Conservation (phyloP, 2,888 invertebrate species). For the Iselma pallidipennis region DNA sequence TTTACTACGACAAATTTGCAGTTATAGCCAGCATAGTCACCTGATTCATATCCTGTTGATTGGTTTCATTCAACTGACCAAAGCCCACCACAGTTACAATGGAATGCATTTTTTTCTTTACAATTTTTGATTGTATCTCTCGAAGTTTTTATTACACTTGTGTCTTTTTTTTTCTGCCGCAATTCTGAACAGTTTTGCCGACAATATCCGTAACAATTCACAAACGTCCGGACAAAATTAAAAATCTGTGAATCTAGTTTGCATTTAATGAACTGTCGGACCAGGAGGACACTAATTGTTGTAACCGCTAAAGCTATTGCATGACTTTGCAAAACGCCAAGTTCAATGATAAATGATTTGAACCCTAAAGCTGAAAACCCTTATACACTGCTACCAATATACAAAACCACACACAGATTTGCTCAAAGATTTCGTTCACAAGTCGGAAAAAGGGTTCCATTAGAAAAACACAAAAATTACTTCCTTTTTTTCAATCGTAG, state of each 20-base stretch:
- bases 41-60: neutral
- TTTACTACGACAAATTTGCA: neutral
- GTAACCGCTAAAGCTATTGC: slow-evolving; percentile 39
- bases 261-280: slow-evolving; percentile 33
- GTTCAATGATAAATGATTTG: slow-evolving; percentile 48
- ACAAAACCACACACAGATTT: neutral
- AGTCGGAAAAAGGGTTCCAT: neutral
- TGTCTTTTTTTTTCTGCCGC: neutral
- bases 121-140: too few relatives aligned
- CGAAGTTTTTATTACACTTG: too few relatives aligned
- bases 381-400: neutral
- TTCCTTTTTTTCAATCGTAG: too few relatives aligned
- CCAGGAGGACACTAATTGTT: slow-evolving; percentile 32
- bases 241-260: slow-evolving; percentile 31
- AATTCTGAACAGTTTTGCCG: slow-evolving; percentile 16
- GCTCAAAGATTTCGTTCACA: neutral
- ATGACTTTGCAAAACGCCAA: slow-evolving; percentile 46
- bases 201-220: slow-evolving; percentile 24
- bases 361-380: slow-evolving; percentile 22
- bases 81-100: too few relatives aligned
- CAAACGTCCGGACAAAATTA: slow-evolving; percentile 17
- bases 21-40: neutral
- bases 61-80: neutral
- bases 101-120: neutral
- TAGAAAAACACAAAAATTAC: neutral